Conservation (phyloP, 2,888 invertebrate genomes). For the Adela reaumurella region DNA sequence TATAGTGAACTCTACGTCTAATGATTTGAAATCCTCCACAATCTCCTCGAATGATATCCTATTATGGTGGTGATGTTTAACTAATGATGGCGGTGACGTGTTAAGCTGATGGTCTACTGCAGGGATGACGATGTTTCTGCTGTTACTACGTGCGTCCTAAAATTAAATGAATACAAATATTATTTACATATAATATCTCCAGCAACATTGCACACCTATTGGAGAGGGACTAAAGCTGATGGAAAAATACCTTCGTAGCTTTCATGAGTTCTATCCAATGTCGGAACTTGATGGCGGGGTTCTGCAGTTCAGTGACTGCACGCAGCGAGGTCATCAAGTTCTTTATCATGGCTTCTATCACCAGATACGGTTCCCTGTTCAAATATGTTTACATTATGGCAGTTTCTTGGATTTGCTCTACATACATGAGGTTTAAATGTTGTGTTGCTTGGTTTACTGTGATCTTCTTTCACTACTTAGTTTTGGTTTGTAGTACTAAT, state of each 20-base stretch:
- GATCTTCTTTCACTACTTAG: no score
- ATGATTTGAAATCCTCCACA: constrained; percentile 29
- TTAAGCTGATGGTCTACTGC: not conserved
- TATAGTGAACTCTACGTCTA: constrained; percentile 18
- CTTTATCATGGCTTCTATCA: constrained; percentile 77
- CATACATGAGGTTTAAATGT: no score
- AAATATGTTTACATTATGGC: no score
- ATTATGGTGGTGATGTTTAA: constrained; percentile 3
- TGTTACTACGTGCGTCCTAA: not conserved
- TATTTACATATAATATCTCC: not conserved
- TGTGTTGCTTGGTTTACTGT: no score
- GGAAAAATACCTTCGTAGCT: constrained; percentile 70
- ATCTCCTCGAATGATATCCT: constrained; percentile 24
- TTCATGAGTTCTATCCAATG: constrained; percentile 95
- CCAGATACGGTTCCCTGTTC: constrained; percentile 73
- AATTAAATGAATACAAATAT: no score
- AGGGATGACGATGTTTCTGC: not conserved
- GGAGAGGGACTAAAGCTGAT: no score
- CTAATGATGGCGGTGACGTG: not conserved
- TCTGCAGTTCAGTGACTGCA: constrained; percentile 91
- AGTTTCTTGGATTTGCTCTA: no score
- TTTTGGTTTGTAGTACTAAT: no score
- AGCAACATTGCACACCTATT: not conserved
- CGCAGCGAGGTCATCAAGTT: constrained; percentile 91
- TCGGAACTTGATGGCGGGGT: constrained; percentile 88